A percentile compares a stretch with the other conserved stretches of the same genome.
Conservation (phyloP, 2,797 vertebrate species). For the Antrozous pallidus region DNA sequence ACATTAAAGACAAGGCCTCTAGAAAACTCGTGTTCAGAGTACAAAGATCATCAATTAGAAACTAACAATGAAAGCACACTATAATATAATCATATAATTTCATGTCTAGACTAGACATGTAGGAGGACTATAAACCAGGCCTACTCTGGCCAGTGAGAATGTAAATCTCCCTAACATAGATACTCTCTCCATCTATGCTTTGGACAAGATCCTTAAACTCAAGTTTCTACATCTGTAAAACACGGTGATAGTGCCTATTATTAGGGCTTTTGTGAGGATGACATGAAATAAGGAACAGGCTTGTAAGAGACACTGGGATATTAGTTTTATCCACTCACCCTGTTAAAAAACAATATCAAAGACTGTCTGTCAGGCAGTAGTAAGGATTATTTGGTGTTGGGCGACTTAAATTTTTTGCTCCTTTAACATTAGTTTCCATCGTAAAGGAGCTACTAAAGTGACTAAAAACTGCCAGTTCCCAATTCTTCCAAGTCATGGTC, state of each 20-base stretch:
- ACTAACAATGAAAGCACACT: not conserved
- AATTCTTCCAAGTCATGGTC: not conserved
- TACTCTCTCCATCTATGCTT: not conserved
- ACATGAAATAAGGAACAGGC: not conserved
- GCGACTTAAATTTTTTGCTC: not conserved
- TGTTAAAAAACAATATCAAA: not conserved
- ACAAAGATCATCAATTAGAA: not conserved
- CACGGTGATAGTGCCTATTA: not conserved
- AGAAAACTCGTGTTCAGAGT: not conserved
- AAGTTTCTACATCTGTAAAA: not conserved
- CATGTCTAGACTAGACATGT: accelerated
- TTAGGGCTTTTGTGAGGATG: not conserved
- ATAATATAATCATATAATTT: not conserved
- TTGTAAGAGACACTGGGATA: not conserved
- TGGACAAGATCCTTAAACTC: not conserved
- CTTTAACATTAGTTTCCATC: not conserved
- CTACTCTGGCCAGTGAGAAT: not conserved
- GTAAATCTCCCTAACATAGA: not conserved
- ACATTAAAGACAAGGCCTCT: not conserved
- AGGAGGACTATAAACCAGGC: not conserved
- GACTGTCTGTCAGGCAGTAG: not conserved
- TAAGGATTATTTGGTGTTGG: not conserved
- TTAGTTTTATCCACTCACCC: not conserved
- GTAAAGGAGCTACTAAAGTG: not conserved
- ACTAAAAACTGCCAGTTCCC: not conserved